phyloP scores from a whole-genome alignment of 2,113 vertebrate genomes.

The Sylvietta virens region DNA sequence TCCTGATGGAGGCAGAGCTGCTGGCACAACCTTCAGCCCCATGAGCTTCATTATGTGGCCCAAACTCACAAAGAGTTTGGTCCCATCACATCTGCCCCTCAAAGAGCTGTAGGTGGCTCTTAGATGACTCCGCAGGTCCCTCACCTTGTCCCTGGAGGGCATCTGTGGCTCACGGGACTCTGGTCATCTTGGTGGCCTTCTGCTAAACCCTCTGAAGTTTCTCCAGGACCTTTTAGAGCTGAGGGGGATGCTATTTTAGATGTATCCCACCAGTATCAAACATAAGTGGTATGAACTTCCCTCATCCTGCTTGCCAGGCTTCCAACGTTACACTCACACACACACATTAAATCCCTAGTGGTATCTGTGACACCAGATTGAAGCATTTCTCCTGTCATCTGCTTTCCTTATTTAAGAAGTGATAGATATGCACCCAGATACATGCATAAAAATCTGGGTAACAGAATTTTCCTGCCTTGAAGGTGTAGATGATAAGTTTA shows the following conservation, averaged over 20 bases:
- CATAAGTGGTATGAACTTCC: background rate
- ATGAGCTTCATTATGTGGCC: background rate
- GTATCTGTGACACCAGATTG: background rate
- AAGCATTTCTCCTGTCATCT: background rate
- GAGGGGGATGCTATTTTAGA: background rate
- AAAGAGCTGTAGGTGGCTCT: background rate
- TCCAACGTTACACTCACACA: accelerated
- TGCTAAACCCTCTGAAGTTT: background rate
- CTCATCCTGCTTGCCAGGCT: background rate
- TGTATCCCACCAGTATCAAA: background rate
- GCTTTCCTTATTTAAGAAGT: background rate
- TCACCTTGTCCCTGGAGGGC: background rate
- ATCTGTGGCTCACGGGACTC: background rate
- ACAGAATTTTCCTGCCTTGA: background rate
- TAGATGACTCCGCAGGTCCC: background rate
- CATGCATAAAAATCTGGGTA: background rate
- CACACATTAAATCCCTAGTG: background rate
- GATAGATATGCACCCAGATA: background rate
- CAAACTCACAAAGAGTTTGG: background rate
- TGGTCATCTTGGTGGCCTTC: background rate
- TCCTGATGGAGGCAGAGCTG: background rate
- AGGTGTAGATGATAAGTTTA: background rate
- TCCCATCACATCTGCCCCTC: background rate
- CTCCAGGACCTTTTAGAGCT: background rate
- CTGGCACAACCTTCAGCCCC: background rate